These are phyloP conservation scores for Scaptodrosophila latifasciaeformis DNA, from an alignment of 2,888 invertebrate species.

Conservation along the genomic window DNA sequence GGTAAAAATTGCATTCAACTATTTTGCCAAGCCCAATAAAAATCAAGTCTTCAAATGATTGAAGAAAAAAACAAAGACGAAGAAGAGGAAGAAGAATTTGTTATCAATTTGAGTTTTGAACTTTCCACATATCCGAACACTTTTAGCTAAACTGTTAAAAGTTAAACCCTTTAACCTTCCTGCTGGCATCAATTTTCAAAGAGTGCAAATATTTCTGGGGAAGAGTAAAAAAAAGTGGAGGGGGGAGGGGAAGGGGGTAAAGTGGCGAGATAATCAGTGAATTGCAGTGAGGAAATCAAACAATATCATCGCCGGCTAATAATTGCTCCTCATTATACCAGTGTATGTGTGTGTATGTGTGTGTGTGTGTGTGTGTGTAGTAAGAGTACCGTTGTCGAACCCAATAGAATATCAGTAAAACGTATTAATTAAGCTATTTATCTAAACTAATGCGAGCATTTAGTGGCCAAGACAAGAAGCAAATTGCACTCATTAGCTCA, in stretches of 20 bases:
- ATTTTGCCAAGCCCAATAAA: no score
- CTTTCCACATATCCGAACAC: no score
- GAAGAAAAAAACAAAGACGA: no score
- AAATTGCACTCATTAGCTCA: conserved; percentile 64
- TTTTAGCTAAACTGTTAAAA: no score
- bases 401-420: conserved; percentile 36
- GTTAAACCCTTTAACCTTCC: conserved; percentile 25
- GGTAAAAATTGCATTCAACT: no score
- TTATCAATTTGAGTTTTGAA: no score
- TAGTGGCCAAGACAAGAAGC: conserved; percentile 65
- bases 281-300: conserved; percentile 49
- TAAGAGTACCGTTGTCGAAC: not conserved
- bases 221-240: not conserved
- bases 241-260: conserved; percentile 14
- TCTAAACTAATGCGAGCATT: conserved; percentile 69
- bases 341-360: conserved; percentile 13
- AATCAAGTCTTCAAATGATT: no score
- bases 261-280: not conserved
- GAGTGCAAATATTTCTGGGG: conserved; percentile 19
- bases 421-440: conserved; percentile 68
- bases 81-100: no score
- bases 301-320: conserved; percentile 63
- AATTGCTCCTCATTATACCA: conserved; percentile 61
- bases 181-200: not conserved
- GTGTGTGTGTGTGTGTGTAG: conserved; percentile 7